phyloP scores from a whole-genome alignment of 2,888 invertebrate genomes.

The Zele albiditarsus region DNA sequence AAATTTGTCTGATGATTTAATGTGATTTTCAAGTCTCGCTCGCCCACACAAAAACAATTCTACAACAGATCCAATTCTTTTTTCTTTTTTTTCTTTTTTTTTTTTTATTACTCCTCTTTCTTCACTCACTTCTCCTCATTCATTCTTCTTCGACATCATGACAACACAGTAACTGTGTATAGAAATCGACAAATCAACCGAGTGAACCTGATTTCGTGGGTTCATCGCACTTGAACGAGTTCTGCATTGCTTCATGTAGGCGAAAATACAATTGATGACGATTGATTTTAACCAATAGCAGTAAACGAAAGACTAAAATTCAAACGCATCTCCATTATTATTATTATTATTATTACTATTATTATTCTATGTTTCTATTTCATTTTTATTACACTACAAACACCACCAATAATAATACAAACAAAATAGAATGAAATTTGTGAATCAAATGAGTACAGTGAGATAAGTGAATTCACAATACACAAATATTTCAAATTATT shows the following conservation, averaged over 20 bases:
- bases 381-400: no score
- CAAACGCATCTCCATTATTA: not conserved
- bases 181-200: conserved; percentile 20
- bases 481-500: no score
- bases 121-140: conserved; percentile 12
- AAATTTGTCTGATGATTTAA: conserved; percentile 22
- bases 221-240: conserved; percentile 26
- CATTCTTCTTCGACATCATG: conserved; percentile 23
- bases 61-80: conserved; percentile 28
- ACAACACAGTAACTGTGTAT: not conserved
- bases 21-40: conserved; percentile 25
- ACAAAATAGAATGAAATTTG: no score
- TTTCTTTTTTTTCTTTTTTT: conserved; percentile 8
- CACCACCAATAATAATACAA: not conserved
- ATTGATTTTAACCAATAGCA: conserved; percentile 14
- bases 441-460: conserved; percentile 18
- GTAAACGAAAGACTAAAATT: conserved; percentile 19
- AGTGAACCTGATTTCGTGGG: conserved; percentile 24
- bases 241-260: conserved; percentile 31
- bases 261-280: conserved; percentile 17
- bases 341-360: not conserved
- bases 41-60: conserved; percentile 45
- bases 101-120: not conserved
- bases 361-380: not conserved
- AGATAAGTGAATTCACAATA: not conserved